These are phyloP conservation scores for Encarsia formosa DNA, from an alignment of 2,888 invertebrate genomes.

Conservation along the genomic window DNA sequence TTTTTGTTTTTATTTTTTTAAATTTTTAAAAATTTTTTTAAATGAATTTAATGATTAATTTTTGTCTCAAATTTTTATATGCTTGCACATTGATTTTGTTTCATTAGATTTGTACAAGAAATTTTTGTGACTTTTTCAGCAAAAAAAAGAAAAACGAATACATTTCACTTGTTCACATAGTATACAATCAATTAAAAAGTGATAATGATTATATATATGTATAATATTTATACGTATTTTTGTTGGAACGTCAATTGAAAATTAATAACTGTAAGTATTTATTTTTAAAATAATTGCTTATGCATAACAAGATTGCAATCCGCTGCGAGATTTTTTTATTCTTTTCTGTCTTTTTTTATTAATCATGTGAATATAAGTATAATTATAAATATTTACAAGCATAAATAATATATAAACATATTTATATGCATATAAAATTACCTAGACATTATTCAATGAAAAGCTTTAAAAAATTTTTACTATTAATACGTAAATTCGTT, in stretches of 20 bases:
- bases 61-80: too few species aligned
- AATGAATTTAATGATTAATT: too few species aligned
- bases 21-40: too few species aligned
- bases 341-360: conserved; percentile 26
- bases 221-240: conserved; percentile 41
- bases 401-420: conserved; percentile 13
- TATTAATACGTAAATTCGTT: conserved; percentile 26
- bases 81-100: too few species aligned
- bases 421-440: conserved; percentile 33
- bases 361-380: too few species aligned
- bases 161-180: too few species aligned
- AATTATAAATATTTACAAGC: too few species aligned
- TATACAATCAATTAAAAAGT: conserved; percentile 33
- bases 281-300: conserved; percentile 27
- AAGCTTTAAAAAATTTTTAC: conserved; percentile 22
- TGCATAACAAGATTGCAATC: conserved; percentile 34
- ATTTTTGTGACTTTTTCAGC: too few species aligned
- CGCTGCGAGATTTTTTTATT: conserved; percentile 30
- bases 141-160: too few species aligned
- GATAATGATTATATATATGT: conserved; percentile 32
- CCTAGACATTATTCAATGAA: conserved; percentile 14
- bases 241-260: conserved; percentile 36
- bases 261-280: conserved; percentile 39
- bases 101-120: too few species aligned
- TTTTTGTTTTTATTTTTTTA: too few species aligned